These are phyloP conservation scores for Emydoidea blandingii DNA, from an alignment of 2,797 vertebrate species.

Conservation along the genomic window DNA sequence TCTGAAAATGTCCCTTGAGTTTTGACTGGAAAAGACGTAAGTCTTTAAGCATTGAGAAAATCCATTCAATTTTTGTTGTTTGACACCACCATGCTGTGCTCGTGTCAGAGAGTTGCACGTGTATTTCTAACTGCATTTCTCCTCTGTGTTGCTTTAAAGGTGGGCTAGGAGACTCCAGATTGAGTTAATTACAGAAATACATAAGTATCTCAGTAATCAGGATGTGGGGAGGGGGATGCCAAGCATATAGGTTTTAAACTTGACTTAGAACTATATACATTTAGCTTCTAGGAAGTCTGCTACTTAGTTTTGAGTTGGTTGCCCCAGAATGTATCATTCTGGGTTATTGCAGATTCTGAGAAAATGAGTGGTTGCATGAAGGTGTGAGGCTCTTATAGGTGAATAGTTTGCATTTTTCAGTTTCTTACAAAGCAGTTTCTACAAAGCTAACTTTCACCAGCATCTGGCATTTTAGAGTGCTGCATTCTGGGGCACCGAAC, in stretches of 20 bases:
- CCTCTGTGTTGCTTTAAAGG: neutral
- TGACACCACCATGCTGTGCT: neutral
- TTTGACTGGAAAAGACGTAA: neutral
- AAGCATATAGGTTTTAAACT: neutral
- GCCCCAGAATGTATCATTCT: neutral
- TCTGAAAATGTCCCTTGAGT: neutral
- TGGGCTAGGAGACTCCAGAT: neutral
- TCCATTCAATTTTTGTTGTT: neutral
- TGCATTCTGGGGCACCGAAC: neutral
- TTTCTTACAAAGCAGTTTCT: neutral
- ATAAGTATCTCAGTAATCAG: neutral
- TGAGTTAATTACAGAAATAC: constrained; percentile 6
- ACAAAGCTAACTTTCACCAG: neutral
- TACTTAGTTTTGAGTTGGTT: constrained; percentile 28
- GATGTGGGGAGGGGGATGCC: neutral
- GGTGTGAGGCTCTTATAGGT: neutral
- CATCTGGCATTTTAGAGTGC: neutral
- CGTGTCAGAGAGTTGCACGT: neutral
- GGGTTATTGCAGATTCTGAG: neutral
- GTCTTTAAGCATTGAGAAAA: neutral
- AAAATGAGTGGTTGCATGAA: neutral
- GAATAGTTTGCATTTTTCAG: neutral
- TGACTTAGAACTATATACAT: neutral
- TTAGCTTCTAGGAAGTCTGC: constrained; percentile 25
- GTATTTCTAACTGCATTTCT: neutral